Evolutionary conservation across 2,888 invertebrate species (phyloP), one percentile per base, ranked within the genome.

Genomic region (Dynastes grantii): DNA sequence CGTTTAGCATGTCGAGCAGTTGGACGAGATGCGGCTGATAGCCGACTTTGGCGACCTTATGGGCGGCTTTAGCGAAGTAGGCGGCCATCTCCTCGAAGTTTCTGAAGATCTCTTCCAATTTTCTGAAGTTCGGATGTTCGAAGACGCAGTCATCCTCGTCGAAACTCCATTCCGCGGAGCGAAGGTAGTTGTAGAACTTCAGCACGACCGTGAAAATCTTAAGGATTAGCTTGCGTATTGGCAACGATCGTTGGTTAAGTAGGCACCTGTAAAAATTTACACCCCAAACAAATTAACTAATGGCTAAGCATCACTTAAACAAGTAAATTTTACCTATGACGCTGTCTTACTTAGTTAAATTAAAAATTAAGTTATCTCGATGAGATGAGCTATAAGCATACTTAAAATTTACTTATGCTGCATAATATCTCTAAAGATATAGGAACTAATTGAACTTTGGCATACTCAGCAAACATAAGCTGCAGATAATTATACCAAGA

Each of bases 141-240:
- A 91, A 92, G 70, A 85, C 86, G 2, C 90, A 89, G 67, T 90
- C 88, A 0, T 86, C 87, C 73, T 90, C 87, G 0, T 87, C 87
- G 82, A 90, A 90, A 32, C 88, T 88, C 94, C 94, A 94, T 82
- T 90, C 90, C 29, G 92, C 92, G 82, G 87, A 90, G 84, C 88
- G 85, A 73, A 94, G 86, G 81, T 92, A 91, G 77, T 93, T 90
- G 85, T 93, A 93, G 84, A 94, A 94, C 84, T 94, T 93, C 81
- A 95, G 86, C 53, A 94, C 93, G 6, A 95, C 92, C 70, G 92
- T 92, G 84, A 95, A 94, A 22, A 95, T 93, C 86, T 93, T 93
- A 76, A 94, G 92, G 51, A 96, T 89, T 0, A 94, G 90, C 82
- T 93, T 93, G 87, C 93, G 92, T 51, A 95, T 92, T 2, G 93